phyloP scores from a whole-genome alignment of 2,888 invertebrate genomes.

The Dicycla oo region DNA sequence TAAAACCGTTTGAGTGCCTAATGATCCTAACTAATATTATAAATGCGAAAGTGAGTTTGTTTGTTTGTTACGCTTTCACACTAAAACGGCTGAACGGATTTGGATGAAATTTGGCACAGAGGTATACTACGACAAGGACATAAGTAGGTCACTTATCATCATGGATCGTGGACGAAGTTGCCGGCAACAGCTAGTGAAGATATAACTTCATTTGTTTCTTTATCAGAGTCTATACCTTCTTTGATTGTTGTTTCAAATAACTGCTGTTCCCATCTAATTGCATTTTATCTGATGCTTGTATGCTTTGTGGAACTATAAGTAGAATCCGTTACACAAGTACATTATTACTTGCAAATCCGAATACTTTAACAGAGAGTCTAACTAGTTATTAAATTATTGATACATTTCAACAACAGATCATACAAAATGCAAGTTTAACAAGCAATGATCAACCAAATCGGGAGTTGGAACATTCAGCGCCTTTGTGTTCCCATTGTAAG shows the following conservation, averaged over 20 bases:
- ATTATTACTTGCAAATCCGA: conserved; percentile 31
- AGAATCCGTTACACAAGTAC: conserved; percentile 34
- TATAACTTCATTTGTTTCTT: conserved; percentile 33
- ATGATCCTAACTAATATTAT: too few relatives aligned
- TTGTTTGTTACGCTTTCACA: too few relatives aligned
- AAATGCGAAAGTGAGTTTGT: too few relatives aligned
- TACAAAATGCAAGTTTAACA: conserved; percentile 73
- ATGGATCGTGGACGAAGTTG: too few relatives aligned
- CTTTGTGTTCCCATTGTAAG: conserved; percentile 77
- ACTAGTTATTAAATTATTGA: conserved; percentile 61
- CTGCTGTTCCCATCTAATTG: conserved; percentile 56
- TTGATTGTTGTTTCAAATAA: conserved; percentile 45
- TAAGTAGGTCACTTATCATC: too few relatives aligned
- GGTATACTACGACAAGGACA: too few relatives aligned
- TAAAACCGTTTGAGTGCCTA: too few relatives aligned
- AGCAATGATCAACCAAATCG: conserved; percentile 79
- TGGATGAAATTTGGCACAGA: too few relatives aligned
- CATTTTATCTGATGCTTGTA: conserved; percentile 54
- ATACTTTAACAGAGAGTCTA: conserved; percentile 23
- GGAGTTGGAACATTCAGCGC: conserved; percentile 75
- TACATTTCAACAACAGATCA: conserved; percentile 63
- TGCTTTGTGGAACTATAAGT: conserved; percentile 27
- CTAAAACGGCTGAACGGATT: too few relatives aligned
- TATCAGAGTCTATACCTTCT: conserved; percentile 37
- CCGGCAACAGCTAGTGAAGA: too few relatives aligned